phyloP scores from a whole-genome alignment of 2,888 invertebrate genomes.

The Tethea ocularis region DNA sequence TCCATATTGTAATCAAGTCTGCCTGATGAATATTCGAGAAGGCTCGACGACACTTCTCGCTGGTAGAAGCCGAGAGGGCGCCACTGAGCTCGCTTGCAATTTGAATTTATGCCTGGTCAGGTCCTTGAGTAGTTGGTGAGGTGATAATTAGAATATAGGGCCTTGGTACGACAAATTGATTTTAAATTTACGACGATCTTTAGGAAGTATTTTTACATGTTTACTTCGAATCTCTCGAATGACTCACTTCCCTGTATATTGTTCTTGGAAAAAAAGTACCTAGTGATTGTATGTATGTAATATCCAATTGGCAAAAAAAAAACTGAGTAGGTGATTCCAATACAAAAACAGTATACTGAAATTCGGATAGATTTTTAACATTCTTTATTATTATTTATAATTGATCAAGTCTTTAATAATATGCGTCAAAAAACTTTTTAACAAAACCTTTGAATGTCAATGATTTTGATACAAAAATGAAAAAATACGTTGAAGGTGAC shows the following conservation, averaged over 20 bases:
- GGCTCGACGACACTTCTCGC: constrained; percentile 50
- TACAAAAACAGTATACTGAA: too few relatives aligned
- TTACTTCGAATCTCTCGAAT: too few relatives aligned
- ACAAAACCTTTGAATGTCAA: not conserved
- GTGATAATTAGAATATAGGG: constrained; percentile 8
- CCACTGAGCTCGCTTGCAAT: constrained; percentile 55
- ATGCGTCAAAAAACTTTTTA: not conserved
- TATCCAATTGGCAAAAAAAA: too few relatives aligned
- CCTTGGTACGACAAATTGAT: not conserved
- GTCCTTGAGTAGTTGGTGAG: constrained; percentile 36
- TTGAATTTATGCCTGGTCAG: constrained; percentile 73
- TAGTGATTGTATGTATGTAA: too few relatives aligned
- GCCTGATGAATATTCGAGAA: constrained; percentile 75
- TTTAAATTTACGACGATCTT: not conserved
- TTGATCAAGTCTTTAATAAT: not conserved
- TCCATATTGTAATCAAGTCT: constrained; percentile 57
- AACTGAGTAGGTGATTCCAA: too few relatives aligned
- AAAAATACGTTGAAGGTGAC: not conserved
- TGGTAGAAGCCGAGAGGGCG: constrained; percentile 45
- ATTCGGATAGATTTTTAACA: too few relatives aligned
- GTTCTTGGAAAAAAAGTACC: too few relatives aligned
- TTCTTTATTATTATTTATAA: too few relatives aligned
- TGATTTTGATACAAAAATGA: not conserved
- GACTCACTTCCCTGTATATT: too few relatives aligned
- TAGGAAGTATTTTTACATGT: too few relatives aligned